Conservation (phyloP, 2,888 invertebrate genomes). For the Disparrhopalites patrizii region DNA sequence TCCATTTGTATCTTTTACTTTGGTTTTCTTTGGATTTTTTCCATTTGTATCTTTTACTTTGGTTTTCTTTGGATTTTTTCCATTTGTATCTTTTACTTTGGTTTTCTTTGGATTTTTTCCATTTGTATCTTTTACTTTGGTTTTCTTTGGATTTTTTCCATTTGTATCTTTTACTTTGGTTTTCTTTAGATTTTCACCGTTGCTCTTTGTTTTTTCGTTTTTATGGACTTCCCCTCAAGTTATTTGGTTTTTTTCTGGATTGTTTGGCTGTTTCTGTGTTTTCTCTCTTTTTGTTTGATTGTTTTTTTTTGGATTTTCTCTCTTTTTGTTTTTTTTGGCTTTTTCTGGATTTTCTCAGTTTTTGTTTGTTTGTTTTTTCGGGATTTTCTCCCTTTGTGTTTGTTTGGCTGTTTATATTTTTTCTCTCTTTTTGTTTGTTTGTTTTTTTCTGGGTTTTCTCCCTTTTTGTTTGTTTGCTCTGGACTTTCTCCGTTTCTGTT, state of each 20-base stretch:
- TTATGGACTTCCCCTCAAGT: no score
- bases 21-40: neutral
- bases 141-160: neutral
- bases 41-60: neutral
- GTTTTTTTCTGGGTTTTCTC: no score
- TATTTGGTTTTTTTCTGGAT: no score
- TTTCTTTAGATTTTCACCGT: neutral
- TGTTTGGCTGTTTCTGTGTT: no score
- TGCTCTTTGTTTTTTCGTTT: neutral
- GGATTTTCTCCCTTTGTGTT: neutral
- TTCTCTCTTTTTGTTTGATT: no score
- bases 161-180: neutral
- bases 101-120: neutral
- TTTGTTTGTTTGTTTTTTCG: no score
- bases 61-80: neutral
- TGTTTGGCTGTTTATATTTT: no score
- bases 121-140: neutral
- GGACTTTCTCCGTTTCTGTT: constrained; percentile 7
- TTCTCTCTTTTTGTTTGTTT: no score
- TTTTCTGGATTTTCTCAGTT: neutral
- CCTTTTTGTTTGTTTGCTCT: constrained; percentile 16
- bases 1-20: neutral
- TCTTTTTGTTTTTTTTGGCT: neutral
- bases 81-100: neutral
- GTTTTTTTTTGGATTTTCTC: no score